Evolutionary conservation across 2,113 vertebrate genomes (phyloP).

Genomic region (Diadophis punctatus): DNA sequence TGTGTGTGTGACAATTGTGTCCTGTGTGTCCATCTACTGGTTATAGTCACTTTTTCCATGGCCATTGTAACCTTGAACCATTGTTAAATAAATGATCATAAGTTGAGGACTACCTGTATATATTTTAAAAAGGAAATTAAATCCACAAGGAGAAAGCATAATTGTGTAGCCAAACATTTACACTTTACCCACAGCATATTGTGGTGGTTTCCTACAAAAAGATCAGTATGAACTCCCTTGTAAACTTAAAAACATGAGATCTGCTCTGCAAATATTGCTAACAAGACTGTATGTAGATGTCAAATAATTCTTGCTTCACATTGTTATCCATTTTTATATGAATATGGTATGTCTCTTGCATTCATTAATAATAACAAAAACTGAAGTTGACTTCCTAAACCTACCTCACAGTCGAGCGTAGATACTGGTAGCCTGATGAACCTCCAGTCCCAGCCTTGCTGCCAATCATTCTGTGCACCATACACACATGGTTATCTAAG

Average conservation of each 20-base stretch:
- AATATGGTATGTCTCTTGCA: background rate
- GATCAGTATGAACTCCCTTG: background rate
- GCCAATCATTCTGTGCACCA: constrained; percentile 97
- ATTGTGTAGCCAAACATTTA: background rate
- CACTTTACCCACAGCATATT: background rate
- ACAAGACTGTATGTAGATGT: background rate
- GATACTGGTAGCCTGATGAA: constrained; percentile 93
- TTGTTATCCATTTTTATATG: background rate
- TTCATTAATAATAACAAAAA: background rate
- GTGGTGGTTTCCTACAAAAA: background rate
- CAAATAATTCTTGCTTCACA: background rate
- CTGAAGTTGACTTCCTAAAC: fast-evolving
- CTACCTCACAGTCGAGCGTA: constrained; percentile 94
- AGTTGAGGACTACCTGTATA: background rate
- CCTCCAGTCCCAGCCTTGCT: constrained; percentile 90
- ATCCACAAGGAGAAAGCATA: background rate
- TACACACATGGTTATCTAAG: constrained; percentile 92
- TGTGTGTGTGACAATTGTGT: background rate
- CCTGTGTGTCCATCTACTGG: background rate
- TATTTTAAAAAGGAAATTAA: background rate
- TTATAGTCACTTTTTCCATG: background rate
- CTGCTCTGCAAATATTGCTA: background rate
- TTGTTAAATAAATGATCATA: background rate
- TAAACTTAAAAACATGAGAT: background rate
- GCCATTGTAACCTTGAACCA: background rate